phyloP scores from a whole-genome alignment of 2,888 invertebrate genomes.

The Eilema griseolum region DNA sequence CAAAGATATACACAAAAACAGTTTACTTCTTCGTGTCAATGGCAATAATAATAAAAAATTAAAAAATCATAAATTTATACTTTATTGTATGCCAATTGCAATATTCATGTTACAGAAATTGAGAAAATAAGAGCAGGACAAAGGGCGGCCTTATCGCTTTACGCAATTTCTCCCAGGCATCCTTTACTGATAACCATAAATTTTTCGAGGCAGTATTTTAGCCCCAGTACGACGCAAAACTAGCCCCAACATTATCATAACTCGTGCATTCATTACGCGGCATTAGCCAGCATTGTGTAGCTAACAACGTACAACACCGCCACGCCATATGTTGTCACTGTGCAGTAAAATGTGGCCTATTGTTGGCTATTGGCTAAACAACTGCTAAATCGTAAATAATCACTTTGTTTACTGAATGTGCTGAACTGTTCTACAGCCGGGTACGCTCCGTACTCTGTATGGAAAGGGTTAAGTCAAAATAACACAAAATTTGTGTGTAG shows the following conservation, averaged over 20 bases:
- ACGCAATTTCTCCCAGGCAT: too few species aligned
- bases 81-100: too few species aligned
- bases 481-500: too few species aligned
- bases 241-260: slow-evolving; percentile 16
- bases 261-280: slow-evolving; percentile 39
- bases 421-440: neutral
- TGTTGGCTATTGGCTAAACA: neutral
- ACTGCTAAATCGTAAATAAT: slow-evolving; percentile 1
- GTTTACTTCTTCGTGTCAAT: too few species aligned
- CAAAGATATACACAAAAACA: too few species aligned
- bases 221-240: slow-evolving; percentile 1
- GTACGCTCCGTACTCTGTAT: neutral
- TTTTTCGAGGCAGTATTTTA: neutral
- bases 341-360: neutral
- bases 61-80: too few species aligned
- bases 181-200: slow-evolving; percentile 3
- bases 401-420: neutral
- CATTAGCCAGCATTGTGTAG: slow-evolving; percentile 31
- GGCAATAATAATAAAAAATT: too few species aligned
- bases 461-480: neutral
- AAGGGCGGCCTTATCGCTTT: too few species aligned
- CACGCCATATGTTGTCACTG: neutral
- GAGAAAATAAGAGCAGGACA: too few species aligned
- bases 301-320: neutral
- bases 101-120: too few species aligned